Conservation (phyloP, 2,888 invertebrate species). For the Clusia tigrina region DNA sequence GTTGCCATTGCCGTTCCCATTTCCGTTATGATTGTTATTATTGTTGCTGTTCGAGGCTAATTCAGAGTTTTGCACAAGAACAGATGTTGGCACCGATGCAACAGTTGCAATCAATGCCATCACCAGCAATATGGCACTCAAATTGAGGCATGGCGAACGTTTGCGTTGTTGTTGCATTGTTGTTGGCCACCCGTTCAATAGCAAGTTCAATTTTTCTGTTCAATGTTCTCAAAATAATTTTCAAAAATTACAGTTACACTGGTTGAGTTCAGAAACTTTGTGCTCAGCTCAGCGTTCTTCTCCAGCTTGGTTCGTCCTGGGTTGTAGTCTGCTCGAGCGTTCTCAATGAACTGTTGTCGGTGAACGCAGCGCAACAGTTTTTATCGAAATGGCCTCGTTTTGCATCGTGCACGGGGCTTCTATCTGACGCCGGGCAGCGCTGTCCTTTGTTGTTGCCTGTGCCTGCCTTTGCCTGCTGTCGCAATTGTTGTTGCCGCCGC, state of each 20-base stretch:
- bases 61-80: conserved; percentile 61
- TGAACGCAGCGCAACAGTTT: conserved; percentile 57
- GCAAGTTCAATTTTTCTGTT: not conserved
- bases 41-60: conserved; percentile 51
- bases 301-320: conserved; percentile 9
- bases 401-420: conserved; percentile 43
- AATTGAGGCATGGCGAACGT: not conserved
- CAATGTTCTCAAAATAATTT: too few species aligned
- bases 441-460: too few species aligned
- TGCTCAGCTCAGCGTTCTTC: not conserved
- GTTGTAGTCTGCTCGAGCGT: conserved; percentile 52
- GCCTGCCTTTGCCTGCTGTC: conserved; percentile 19
- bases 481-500: conserved; percentile 21
- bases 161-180: conserved; percentile 4
- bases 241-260: too few species aligned
- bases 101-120: conserved; percentile 48
- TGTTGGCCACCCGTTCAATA: not conserved
- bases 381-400: conserved; percentile 57
- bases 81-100: conserved; percentile 62
- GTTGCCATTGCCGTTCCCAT: too few species aligned
- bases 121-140: conserved; percentile 30
- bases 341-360: conserved; percentile 59
- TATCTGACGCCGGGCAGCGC: conserved; percentile 13
- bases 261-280: not conserved
- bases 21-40: conserved; percentile 38